Evolutionary conservation across 2,888 invertebrate species (phyloP).

Genomic region (Orchesella flavescens): DNA sequence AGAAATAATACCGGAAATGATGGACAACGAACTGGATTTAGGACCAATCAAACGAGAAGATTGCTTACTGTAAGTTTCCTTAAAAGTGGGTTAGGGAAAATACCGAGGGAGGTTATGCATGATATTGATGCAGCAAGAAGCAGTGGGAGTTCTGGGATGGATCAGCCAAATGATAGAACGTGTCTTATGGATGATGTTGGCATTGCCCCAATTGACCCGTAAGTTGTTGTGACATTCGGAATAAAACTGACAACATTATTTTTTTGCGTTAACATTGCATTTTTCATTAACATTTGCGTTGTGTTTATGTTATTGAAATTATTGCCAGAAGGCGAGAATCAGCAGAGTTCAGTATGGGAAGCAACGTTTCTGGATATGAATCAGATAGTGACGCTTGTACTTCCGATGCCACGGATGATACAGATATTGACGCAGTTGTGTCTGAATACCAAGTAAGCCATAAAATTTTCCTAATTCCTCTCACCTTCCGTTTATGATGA

Average conservation of each 20-base stretch:
- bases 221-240: conserved; percentile 20
- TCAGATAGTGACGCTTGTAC: conserved; percentile 75
- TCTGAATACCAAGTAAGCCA: conserved; percentile 84
- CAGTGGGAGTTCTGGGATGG: conserved; percentile 34
- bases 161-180: conserved; percentile 65
- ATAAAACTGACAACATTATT: background rate
- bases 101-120: conserved; percentile 67
- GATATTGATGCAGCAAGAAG: conserved; percentile 66
- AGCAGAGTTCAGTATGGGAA: conserved; percentile 69
- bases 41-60: conserved; percentile 62
- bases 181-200: conserved; percentile 71
- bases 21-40: conserved; percentile 28
- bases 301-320: conserved; percentile 1
- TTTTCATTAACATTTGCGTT: background rate
- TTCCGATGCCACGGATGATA: conserved; percentile 75
- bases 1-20: background rate
- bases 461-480: conserved; percentile 74
- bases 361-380: conserved; percentile 72
- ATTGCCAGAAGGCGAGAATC: conserved; percentile 64
- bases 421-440: conserved; percentile 85
- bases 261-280: background rate
- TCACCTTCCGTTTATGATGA: no score
- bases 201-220: conserved; percentile 68
- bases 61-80: conserved; percentile 70
- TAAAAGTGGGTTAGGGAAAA: conserved; percentile 68